phyloP scores from a whole-genome alignment of 2,797 vertebrate species.

The Characodon lateralis region DNA sequence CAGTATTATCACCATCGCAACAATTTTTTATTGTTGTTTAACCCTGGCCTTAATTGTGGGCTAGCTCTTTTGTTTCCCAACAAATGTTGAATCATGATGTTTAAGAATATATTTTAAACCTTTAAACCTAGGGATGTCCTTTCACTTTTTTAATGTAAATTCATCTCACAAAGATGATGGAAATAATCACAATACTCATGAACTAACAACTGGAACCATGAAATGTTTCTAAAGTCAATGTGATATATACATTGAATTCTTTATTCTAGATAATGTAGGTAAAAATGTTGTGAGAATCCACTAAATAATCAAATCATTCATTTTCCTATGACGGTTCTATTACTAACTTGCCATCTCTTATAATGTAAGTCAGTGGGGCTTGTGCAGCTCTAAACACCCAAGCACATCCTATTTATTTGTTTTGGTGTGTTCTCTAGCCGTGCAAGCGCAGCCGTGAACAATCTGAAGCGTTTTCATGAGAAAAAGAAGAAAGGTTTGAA shows the following conservation, averaged over 20 bases:
- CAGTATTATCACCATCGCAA: background rate
- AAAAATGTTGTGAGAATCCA: background rate
- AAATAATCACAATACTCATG: background rate
- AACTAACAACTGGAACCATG: background rate
- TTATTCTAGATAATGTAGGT: background rate
- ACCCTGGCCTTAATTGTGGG: background rate
- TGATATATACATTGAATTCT: background rate
- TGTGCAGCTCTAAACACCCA: background rate
- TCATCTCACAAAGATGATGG: background rate
- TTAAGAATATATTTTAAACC: background rate
- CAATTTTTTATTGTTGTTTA: background rate
- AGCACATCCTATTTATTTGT: background rate
- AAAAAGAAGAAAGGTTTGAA: conserved; percentile 96
- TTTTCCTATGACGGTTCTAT: too few species aligned
- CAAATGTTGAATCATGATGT: background rate
- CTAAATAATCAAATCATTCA: background rate
- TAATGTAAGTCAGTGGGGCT: background rate
- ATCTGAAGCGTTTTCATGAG: conserved; percentile 96
- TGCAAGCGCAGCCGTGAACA: conserved; percentile 95
- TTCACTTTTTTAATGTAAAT: background rate
- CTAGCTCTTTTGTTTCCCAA: background rate
- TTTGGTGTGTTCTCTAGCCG: conserved; percentile 77
- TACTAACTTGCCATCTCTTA: too few species aligned
- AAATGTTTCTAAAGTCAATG: background rate
- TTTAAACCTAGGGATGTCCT: background rate